Percentiles rank a stretch among this genome's conserved stretches.
Evolutionary conservation across 2,113 vertebrate genomes (phyloP).

Genomic region (Oncorhynchus nerka): DNA sequence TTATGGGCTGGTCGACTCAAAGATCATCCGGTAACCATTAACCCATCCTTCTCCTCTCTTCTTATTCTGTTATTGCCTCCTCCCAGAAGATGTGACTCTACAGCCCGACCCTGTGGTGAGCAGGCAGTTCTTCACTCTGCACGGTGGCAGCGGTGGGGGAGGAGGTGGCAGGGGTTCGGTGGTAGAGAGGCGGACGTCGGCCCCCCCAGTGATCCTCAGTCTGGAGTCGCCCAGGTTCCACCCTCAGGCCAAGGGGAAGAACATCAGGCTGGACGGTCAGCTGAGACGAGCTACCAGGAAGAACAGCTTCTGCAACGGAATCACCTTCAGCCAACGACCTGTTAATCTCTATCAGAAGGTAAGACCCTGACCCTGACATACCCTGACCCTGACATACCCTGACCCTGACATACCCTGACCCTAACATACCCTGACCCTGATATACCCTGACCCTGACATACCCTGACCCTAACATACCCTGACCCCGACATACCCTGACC

Average conservation of each 20-base stretch:
- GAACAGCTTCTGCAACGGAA: slow-evolving; percentile 97
- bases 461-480: too few species aligned
- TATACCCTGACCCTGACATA: too few species aligned
- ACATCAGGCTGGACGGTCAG: slow-evolving; percentile 90
- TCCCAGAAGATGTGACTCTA: slow-evolving; percentile 80
- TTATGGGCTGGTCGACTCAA: too few species aligned
- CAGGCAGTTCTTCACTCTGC: slow-evolving; percentile 82
- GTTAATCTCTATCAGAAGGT: slow-evolving; percentile 93
- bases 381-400: too few species aligned
- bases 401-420: too few species aligned
- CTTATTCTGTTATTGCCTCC: slow-evolving; percentile 11
- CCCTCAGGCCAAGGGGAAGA: slow-evolving; percentile 94
- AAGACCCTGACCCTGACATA: background rate
- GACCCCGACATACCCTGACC: too few species aligned
- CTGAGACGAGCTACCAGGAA: slow-evolving; percentile 89
- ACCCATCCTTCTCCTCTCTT: background rate
- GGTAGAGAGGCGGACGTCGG: slow-evolving; percentile 79
- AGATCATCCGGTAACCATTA: background rate
- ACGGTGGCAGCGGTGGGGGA: too few species aligned
- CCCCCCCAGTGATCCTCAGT: slow-evolving; percentile 69
- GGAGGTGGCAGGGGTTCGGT: slow-evolving; percentile 79
- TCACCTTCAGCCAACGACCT: slow-evolving; percentile 94
- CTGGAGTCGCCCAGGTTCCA: slow-evolving; percentile 91
- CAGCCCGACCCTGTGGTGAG: slow-evolving; percentile 82
- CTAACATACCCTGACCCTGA: too few species aligned